phyloP scores from a whole-genome alignment of 2,888 invertebrate genomes.

The Morinoia aosen region DNA sequence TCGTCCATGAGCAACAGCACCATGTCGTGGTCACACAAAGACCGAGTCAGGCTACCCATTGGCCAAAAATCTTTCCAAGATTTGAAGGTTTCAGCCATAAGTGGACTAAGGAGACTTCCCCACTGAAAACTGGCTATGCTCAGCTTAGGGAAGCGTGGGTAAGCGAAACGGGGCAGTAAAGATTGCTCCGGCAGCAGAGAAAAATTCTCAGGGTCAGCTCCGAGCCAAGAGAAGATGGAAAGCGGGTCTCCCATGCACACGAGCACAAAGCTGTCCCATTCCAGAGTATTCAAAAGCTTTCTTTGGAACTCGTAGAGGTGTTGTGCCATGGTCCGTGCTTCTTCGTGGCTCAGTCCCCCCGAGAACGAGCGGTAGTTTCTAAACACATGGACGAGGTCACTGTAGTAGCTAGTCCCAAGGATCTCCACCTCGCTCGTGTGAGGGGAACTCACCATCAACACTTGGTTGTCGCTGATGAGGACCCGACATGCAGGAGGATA shows the following conservation, averaged over 20 bases:
- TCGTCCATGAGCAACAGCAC: not conserved
- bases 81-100: not conserved
- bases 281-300: not conserved
- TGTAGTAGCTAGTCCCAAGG: not conserved
- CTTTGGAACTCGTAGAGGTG: not conserved
- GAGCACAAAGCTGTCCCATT: conserved; percentile 28
- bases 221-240: conserved; percentile 25
- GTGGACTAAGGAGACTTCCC: not conserved
- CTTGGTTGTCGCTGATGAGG: not conserved
- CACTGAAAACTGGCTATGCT: not conserved
- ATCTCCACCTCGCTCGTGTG: not conserved
- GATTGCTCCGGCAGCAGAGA: not conserved
- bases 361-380: not conserved
- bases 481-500: not conserved
- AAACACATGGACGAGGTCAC: not conserved
- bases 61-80: not conserved
- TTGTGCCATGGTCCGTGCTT: not conserved
- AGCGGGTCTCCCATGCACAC: conserved; percentile 10
- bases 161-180: not conserved
- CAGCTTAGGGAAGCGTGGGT: not conserved
- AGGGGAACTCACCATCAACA: not conserved
- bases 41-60: not conserved
- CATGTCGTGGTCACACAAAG: not conserved
- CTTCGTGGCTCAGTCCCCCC: not conserved
- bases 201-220: conserved; percentile 13